These are phyloP conservation scores for Neuroterus valhalla DNA, from an alignment of 1,140 invertebrate genomes.

Conservation along the genomic window DNA sequence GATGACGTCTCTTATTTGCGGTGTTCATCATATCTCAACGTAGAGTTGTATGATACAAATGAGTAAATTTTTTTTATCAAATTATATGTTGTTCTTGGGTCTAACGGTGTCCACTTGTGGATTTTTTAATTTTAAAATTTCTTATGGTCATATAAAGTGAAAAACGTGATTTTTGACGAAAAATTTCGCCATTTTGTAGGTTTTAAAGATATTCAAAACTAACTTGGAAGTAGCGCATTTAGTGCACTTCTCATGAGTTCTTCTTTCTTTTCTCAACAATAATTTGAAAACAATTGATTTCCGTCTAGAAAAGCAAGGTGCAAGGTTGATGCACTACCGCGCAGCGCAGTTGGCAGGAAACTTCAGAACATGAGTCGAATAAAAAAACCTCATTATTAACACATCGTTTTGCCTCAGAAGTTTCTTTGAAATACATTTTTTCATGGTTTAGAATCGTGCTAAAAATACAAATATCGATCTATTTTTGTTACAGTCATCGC, in stretches of 20 bases:
- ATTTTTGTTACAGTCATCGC: too few species aligned
- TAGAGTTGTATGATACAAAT: too few species aligned
- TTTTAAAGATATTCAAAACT: background rate
- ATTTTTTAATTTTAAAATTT: too few species aligned
- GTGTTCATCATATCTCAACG: too few species aligned
- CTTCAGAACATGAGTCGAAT: constrained; percentile 17
- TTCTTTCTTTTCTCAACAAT: constrained; percentile 2
- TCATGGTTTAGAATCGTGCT: background rate
- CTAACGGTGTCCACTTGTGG: too few species aligned
- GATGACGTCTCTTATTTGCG: too few species aligned
- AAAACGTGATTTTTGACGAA: too few species aligned
- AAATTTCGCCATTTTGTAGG: too few species aligned
- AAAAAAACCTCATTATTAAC: constrained; percentile 4
- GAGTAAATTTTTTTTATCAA: too few species aligned
- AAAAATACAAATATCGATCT: background rate
- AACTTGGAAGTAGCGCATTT: background rate
- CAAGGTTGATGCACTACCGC: constrained; percentile 22
- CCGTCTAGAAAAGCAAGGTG: background rate
- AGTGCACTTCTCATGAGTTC: background rate
- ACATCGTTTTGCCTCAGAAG: background rate
- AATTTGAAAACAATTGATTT: constrained; percentile 14
- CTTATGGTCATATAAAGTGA: background rate
- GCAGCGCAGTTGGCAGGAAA: constrained; percentile 13
- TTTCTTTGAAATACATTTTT: background rate
- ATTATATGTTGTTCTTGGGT: too few species aligned